Conservation (phyloP, 2,113 vertebrate genomes). For the Cephalopholis sonnerati region DNA sequence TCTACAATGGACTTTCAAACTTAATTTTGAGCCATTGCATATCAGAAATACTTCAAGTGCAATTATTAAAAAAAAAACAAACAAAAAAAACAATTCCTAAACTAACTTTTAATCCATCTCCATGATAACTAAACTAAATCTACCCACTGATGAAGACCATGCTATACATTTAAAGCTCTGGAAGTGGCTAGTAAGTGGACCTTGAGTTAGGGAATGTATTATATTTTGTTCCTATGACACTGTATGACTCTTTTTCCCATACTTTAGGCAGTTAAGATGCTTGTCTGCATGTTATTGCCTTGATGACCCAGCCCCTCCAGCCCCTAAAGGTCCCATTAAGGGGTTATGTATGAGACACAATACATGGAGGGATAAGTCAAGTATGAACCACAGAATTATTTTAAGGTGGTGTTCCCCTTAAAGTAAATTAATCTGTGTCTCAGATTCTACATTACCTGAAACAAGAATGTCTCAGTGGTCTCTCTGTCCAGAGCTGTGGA, state of each 20-base stretch:
- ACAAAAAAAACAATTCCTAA: too few species aligned
- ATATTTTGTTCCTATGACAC: not conserved
- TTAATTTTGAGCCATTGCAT: too few species aligned
- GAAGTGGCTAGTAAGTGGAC: too few species aligned
- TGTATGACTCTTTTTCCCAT: not conserved
- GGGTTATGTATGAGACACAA: not conserved
- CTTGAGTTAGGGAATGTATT: not conserved
- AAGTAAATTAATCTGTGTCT: not conserved
- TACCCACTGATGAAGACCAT: too few species aligned
- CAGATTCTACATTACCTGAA: slow-evolving; percentile 67
- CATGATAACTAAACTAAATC: too few species aligned
- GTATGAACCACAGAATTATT: not conserved
- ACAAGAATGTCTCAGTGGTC: slow-evolving; percentile 43
- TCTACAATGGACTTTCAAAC: too few species aligned
- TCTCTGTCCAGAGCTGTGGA: slow-evolving; percentile 79
- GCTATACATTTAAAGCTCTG: not conserved
- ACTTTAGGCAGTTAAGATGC: not conserved
- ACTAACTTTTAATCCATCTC: too few species aligned
- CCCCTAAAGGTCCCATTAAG: too few species aligned
- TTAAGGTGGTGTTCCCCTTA: not conserved
- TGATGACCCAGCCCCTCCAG: too few species aligned
- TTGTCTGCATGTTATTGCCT: too few species aligned
- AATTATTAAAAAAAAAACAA: too few species aligned
- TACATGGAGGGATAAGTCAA: not conserved
- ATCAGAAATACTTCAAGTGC: too few species aligned